Base-by-base conservation (phyloP, 2,797 vertebrate genomes). In the Taeniopygia guttata region DNA sequence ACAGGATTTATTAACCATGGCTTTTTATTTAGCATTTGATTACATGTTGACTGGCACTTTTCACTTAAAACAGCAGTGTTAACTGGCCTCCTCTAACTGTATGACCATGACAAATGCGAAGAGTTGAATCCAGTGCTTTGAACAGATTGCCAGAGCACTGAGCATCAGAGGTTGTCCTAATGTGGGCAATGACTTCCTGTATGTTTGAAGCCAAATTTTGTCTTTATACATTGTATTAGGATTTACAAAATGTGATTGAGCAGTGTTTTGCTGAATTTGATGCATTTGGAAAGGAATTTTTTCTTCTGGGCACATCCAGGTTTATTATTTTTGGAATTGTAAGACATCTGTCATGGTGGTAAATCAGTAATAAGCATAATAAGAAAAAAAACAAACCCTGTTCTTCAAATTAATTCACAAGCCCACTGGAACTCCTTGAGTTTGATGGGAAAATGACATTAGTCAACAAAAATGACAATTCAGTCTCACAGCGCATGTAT, bases 321-420 rank as follows among this genome's bases (percentile, higher is more conserved):
- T 62, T 19, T 51, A 22, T 62, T 49, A 4, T 7, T 69, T 77
- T 52, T 13, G 4, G 5, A 38, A 26, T 63, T 78, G 62, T 82
- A 46, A 43, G 27, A 19, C 4, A 13, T 7, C 8, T 20, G 2
- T 42, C 12, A 23, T 72, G 29, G 7, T 74, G n/a, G 15, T 6
- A 64, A 38, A 56, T 58, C 23, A 70, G 26, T 32, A 92, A 30
- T 46, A 72, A 60, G 11, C 10, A 59, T 55, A 42, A 58, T 32
- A 42, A 22, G 8, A 32, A 64, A 25, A 43, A 54, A 30, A 9
- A 0, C 5, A 23, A 87, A 42, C 1, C 8, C 5, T 58, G 4
- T 46, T 62, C 27, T 60, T 67, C 27, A 43, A 55, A 60, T 23
- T 67, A 42, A 51, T 67, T 89, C 7, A 7, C 38, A 51, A 70